Percentiles rank a stretch among this genome's conserved stretches.
These are phyloP conservation scores for Staurois parvus DNA, from an alignment of 2,797 vertebrate species.

Conservation along the genomic window DNA sequence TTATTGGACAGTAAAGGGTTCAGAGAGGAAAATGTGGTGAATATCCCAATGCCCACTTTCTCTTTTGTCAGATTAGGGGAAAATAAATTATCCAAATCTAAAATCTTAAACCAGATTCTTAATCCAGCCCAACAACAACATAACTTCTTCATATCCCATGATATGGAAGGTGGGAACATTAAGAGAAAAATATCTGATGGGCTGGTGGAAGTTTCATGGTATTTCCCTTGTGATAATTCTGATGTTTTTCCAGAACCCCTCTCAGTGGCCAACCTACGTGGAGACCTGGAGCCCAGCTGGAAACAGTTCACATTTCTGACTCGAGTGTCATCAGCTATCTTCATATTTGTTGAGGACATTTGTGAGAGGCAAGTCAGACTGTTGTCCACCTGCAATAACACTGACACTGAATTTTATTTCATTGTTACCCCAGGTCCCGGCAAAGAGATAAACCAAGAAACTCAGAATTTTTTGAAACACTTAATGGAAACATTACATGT, in stretches of 20 bases:
- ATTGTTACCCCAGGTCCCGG: background rate
- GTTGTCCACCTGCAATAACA: background rate
- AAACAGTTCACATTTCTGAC: slow-evolving; percentile 77
- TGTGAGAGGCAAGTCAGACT: slow-evolving; percentile 22
- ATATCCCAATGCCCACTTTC: slow-evolving; percentile 69
- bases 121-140: slow-evolving; percentile 69
- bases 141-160: slow-evolving; percentile 80
- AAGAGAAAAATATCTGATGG: slow-evolving; percentile 72
- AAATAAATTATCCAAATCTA: slow-evolving; percentile 80
- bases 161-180: slow-evolving; percentile 75
- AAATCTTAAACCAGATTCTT: slow-evolving; percentile 78
- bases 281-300: slow-evolving; percentile 76
- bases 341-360: slow-evolving; percentile 82
- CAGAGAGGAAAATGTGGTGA: slow-evolving; percentile 75
- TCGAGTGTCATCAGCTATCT: slow-evolving; percentile 78
- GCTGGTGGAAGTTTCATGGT: slow-evolving; percentile 83
- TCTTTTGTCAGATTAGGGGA: slow-evolving; percentile 72
- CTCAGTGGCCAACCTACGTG: slow-evolving; percentile 80
- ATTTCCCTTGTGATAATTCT: slow-evolving; percentile 74
- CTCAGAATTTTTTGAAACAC: background rate
- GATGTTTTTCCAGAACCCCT: slow-evolving; percentile 77
- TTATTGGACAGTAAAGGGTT: slow-evolving; percentile 56
- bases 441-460: background rate
- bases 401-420: background rate
- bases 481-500: too few species aligned